Conservation (phyloP, 1,140 invertebrate genomes). For the Vollenhovia emeryi region DNA sequence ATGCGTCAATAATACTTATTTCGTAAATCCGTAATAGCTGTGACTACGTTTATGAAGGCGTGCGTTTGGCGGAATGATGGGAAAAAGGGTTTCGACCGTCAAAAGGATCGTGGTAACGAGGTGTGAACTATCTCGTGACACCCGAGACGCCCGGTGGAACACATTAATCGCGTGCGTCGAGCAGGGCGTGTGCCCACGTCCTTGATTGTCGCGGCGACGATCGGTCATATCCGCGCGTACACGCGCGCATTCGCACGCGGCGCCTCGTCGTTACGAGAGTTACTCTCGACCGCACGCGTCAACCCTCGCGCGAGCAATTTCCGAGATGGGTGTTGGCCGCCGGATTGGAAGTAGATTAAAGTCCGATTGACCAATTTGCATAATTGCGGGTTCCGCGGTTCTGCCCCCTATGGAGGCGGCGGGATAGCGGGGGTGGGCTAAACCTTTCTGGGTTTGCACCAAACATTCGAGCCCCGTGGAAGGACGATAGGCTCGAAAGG, state of each 20-base stretch:
- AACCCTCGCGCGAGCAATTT: conserved; percentile 24
- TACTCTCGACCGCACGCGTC: conserved; percentile 21
- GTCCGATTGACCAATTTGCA: conserved; percentile 51
- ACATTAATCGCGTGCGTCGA: conserved; percentile 71
- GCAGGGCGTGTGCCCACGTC: conserved; percentile 27
- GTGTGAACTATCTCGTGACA: conserved; percentile 81
- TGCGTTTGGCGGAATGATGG: not conserved
- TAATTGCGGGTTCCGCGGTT: conserved; percentile 21
- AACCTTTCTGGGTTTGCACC: not conserved
- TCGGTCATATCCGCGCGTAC: not conserved
- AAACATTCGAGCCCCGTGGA: not conserved
- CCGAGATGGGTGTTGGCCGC: conserved; percentile 11
- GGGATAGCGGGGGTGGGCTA: not conserved
- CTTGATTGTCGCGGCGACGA: conserved; percentile 16
- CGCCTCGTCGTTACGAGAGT: conserved; percentile 25
- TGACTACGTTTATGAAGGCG: not conserved
- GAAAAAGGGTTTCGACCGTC: not conserved
- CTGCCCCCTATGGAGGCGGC: not conserved
- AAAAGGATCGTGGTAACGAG: conserved; percentile 68
- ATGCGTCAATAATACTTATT: not conserved
- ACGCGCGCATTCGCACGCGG: not conserved
- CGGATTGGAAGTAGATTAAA: conserved; percentile 47
- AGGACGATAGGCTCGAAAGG: not conserved
- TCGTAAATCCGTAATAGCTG: not conserved
- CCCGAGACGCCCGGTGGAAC: conserved; percentile 54